phyloP scores from a whole-genome alignment of 2,797 vertebrate species.

The Agapornis canus region DNA sequence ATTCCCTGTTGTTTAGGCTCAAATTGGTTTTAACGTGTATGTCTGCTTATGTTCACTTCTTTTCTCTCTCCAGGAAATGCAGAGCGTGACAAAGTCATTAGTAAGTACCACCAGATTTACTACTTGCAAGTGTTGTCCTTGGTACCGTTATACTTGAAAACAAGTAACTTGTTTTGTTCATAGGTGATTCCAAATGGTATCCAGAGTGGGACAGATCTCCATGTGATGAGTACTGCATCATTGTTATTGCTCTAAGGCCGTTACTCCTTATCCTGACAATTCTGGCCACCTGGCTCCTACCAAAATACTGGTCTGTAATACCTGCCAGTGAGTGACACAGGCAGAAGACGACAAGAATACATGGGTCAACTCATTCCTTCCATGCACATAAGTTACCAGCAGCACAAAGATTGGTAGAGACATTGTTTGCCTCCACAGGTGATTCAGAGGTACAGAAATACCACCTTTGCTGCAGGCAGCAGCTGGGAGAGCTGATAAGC shows the following conservation, averaged over 20 bases:
- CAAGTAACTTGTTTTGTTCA: constrained; percentile 33
- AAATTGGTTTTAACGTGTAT: background rate
- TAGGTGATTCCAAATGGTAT: constrained; percentile 51
- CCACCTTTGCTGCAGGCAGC: background rate
- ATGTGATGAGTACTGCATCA: constrained; percentile 21
- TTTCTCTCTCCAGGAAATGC: constrained; percentile 68
- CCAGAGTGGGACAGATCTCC: constrained; percentile 42
- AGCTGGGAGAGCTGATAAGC: background rate
- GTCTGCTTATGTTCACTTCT: background rate
- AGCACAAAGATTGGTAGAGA: background rate
- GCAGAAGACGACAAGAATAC: background rate
- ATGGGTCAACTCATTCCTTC: background rate
- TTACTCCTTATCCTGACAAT: constrained; percentile 67
- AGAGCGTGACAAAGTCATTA: constrained; percentile 61
- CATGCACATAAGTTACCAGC: background rate
- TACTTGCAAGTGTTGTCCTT: background rate
- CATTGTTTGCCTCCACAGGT: background rate
- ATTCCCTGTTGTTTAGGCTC: background rate
- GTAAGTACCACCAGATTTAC: constrained; percentile 49
- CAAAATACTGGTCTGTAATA: constrained; percentile 66
- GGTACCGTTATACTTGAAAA: background rate
- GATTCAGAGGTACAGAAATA: background rate
- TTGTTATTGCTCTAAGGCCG: constrained; percentile 53
- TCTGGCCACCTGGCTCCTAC: constrained; percentile 58
- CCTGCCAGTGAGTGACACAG: constrained; percentile 60